Evolutionary conservation across 2,113 vertebrate species (phyloP), one percentile per base, ranked within the genome.

Genomic region (Caranx melampygus): DNA sequence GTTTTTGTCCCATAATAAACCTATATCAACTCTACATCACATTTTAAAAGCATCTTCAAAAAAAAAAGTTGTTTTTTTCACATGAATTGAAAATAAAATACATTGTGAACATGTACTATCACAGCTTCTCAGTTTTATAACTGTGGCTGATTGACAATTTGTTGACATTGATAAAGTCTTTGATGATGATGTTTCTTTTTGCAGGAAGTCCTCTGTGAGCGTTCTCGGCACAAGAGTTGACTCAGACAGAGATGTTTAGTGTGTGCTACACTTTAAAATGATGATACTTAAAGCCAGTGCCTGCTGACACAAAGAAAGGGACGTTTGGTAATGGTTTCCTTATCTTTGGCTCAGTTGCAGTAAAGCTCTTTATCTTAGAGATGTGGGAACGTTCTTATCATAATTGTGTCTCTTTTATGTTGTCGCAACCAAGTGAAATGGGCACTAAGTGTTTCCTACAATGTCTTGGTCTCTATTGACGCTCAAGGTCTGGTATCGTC

Each of bases 281-380:
- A 69, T 34, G 14, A 47, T 20, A 31, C 37, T 45, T 57, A 52
- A 69, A 76, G 33, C n/a, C n/a, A 26, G 3, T 4, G 42, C 10
- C 40, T 42, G 37, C 52, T 75, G 40, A 21, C 63, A 47, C 16
- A 40, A 44, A 55, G 16, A 34, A 26, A 63, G 6, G 18, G 31
- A 1, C 42, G 20, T 75, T 79, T 63, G 57, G 21, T 64, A 65
- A 68, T 57, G 33, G 37, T 74, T 81, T 72, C 68, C 55, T 82
- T 79, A 82, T 89, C 78, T 71, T 33, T 55, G 72, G 64, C 57
- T 64, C 64, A 20, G 64, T 52, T 70, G 44, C 64, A 75, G 44
- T 63, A 66, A 70, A 79, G 47, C 71, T 59, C 66, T 71, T 62
- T 68, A 75, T 70, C 68, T 67, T 4, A 44, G 51, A 66, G 63